A percentile compares a stretch with the other conserved stretches of the same genome.
These are phyloP conservation scores for Arenicola marina DNA, from an alignment of 2,888 invertebrate species.

Conservation along the genomic window DNA sequence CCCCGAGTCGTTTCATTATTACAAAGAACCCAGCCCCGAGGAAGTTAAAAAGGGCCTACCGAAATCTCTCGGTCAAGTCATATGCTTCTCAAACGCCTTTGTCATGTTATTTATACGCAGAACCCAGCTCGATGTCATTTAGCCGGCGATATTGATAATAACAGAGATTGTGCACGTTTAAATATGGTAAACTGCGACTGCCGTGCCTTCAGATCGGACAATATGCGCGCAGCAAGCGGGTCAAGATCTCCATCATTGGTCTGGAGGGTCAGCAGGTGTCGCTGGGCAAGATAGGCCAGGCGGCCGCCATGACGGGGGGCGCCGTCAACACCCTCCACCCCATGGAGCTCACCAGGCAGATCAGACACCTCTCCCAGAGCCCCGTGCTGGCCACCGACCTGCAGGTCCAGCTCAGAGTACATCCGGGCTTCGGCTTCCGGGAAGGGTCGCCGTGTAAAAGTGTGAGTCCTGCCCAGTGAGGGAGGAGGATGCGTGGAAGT, in stretches of 20 bases:
- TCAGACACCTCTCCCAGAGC: conserved; percentile 50
- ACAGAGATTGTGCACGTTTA: too few species aligned
- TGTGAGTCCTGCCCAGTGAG: too few species aligned
- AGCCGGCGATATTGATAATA: too few species aligned
- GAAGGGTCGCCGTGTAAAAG: neutral
- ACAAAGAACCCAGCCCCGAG: too few species aligned
- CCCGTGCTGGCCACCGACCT: conserved; percentile 48
- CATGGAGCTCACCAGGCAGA: conserved; percentile 49
- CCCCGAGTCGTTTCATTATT: too few species aligned
- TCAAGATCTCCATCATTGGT: conserved; percentile 45
- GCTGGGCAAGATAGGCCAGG: conserved; percentile 39
- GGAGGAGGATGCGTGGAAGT: too few species aligned
- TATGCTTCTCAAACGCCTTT: too few species aligned
- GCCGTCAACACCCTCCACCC: conserved; percentile 44
- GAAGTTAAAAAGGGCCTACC: too few species aligned
- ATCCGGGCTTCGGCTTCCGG: conserved; percentile 44
- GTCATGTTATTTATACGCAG: too few species aligned
- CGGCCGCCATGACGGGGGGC: conserved; percentile 45
- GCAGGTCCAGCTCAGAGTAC: conserved; percentile 43
- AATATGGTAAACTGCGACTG: too few species aligned
- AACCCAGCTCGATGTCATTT: too few species aligned
- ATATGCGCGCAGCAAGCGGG: conserved; percentile 43
- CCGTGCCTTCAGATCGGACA: conserved; percentile 45
- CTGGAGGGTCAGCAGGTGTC: conserved; percentile 43
- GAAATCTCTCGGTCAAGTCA: too few species aligned